Evolutionary conservation across 2,113 vertebrate species (phyloP).

Genomic region (Laterallus jamaicensis): DNA sequence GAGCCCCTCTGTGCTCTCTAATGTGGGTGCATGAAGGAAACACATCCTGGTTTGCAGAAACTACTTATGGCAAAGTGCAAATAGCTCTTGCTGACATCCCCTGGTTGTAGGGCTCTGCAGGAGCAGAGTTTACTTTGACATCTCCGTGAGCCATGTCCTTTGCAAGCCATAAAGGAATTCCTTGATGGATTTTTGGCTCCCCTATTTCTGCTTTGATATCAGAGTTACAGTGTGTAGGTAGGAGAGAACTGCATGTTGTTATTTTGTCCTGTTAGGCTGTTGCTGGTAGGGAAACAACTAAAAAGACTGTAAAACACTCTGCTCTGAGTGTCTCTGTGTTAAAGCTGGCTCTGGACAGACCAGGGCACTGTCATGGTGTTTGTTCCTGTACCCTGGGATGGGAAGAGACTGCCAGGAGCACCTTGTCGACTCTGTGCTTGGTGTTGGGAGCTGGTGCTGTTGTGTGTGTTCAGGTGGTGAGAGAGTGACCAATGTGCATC

Average conservation of each 20-base stretch:
- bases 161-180: background rate
- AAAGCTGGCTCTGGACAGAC: background rate
- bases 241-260: background rate
- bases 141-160: background rate
- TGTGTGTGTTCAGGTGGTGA: background rate
- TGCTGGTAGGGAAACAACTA: background rate
- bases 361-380: background rate
- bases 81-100: background rate
- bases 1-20: background rate
- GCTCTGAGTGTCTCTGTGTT: background rate
- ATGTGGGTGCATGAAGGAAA: background rate
- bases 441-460: background rate
- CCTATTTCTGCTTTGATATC: background rate
- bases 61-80: accelerated
- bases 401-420: background rate
- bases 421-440: background rate
- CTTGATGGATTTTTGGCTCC: background rate
- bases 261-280: background rate
- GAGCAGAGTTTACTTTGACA: background rate
- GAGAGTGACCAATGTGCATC: background rate
- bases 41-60: accelerated
- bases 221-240: background rate
- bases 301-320: background rate
- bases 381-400: background rate
- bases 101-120: background rate